Conservation (phyloP, 30 jellyfish, hydroid and myxozoan genomes). For the Hydractinia echinata region DNA sequence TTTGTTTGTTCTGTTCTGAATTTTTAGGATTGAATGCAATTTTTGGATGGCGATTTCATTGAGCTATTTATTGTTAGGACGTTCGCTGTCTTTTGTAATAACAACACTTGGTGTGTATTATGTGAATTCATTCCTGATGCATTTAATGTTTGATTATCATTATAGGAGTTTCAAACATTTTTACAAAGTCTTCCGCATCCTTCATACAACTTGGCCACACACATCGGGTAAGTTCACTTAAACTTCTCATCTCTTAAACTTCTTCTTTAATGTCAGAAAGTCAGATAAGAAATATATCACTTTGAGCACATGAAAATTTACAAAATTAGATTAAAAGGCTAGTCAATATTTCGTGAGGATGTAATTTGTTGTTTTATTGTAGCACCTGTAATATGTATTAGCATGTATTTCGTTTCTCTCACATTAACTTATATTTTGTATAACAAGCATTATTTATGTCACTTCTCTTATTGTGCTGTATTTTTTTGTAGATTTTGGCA, state of each 20-base stretch:
- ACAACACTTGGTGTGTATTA: not conserved
- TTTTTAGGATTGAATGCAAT: not conserved
- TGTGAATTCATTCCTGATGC: not conserved
- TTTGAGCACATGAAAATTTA: too few relatives aligned
- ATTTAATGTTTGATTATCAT: not conserved
- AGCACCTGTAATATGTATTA: too few relatives aligned
- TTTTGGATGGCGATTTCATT: too few relatives aligned
- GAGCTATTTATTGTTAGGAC: too few relatives aligned
- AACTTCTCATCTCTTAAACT: not conserved
- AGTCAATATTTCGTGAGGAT: too few relatives aligned
- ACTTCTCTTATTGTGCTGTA: too few relatives aligned
- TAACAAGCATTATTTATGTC: not conserved
- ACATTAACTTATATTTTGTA: not conserved
- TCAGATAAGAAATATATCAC: too few relatives aligned
- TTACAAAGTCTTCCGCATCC: slow-evolving; percentile 29
- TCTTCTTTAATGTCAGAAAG: too few relatives aligned
- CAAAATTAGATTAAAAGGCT: too few relatives aligned
- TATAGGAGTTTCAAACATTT: slow-evolving; percentile 26
- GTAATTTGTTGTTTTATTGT: too few relatives aligned
- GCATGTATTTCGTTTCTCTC: too few relatives aligned
- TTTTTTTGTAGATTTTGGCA: slow-evolving; percentile 64
- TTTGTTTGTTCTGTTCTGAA: not conserved
- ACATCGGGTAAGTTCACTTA: slow-evolving; percentile 22
- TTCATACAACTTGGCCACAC: slow-evolving; percentile 19
- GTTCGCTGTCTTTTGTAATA: not conserved